These are phyloP conservation scores for Luscinia luscinia DNA, from an alignment of 2,797 vertebrate genomes.

Conservation along the genomic window DNA sequence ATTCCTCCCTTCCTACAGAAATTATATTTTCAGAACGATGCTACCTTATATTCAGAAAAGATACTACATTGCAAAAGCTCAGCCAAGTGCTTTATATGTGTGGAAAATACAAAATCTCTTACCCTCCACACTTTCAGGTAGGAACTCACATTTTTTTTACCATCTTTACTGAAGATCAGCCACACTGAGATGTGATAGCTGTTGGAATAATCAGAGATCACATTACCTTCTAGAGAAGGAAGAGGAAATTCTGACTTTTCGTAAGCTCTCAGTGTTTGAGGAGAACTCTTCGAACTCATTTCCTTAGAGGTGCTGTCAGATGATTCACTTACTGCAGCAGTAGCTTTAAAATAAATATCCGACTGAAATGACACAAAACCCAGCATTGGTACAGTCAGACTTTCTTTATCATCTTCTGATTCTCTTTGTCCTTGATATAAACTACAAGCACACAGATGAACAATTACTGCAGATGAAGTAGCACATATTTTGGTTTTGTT, in stretches of 20 bases:
- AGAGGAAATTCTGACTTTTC: constrained; percentile 88
- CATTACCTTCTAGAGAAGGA: constrained; percentile 89
- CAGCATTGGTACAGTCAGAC: neutral
- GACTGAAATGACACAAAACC: constrained; percentile 82
- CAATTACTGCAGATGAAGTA: neutral
- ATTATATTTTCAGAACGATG: neutral
- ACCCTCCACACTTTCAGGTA: neutral
- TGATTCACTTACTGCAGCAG: constrained; percentile 85
- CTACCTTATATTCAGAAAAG: neutral
- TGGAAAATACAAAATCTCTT: neutral
- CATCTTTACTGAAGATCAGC: neutral
- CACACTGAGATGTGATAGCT: neutral
- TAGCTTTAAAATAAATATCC: constrained; percentile 95
- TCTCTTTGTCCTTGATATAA: neutral
- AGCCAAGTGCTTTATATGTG: neutral
- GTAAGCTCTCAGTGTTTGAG: constrained; percentile 89
- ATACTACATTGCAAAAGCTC: neutral
- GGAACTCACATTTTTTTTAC: neutral
- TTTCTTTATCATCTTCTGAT: neutral
- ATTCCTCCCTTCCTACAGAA: neutral
- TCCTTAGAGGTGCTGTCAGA: constrained; percentile 91
- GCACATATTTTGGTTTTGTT: neutral
- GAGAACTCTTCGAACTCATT: constrained; percentile 89
- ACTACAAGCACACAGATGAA: neutral
- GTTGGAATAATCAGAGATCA: neutral